phyloP scores from a whole-genome alignment of 2,888 invertebrate genomes.

The Podotricha telesiphe region DNA sequence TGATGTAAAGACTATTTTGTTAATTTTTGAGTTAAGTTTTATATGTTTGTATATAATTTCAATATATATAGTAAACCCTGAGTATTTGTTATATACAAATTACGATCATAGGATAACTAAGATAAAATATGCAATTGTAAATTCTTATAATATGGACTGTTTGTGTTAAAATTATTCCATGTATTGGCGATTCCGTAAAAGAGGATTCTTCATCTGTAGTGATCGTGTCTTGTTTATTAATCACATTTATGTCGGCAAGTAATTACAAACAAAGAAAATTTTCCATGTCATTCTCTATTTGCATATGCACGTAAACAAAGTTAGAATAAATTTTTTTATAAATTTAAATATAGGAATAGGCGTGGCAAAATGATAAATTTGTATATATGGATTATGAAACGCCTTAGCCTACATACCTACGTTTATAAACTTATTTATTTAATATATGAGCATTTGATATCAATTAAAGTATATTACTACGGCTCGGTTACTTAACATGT shows the following conservation, averaged over 20 bases:
- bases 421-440: too few relatives aligned
- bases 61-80: not conserved
- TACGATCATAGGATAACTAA: not conserved
- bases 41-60: too few relatives aligned
- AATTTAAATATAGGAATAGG: not conserved
- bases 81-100: not conserved
- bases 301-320: conserved; percentile 23
- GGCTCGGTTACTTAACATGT: too few relatives aligned
- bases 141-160: conserved; percentile 33
- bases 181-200: conserved; percentile 42
- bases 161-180: conserved; percentile 41
- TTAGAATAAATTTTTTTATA: conserved; percentile 9
- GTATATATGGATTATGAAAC: too few relatives aligned
- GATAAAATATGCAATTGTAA: conserved; percentile 22
- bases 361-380: too few relatives aligned
- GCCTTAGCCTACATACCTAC: too few relatives aligned
- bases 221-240: conserved; percentile 43
- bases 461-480: too few relatives aligned
- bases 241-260: conserved; percentile 40
- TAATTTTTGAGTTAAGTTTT: too few relatives aligned
- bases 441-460: too few relatives aligned
- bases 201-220: conserved; percentile 41
- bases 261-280: conserved; percentile 43
- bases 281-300: conserved; percentile 25
- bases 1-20: too few relatives aligned